phyloP scores from a whole-genome alignment of 2,113 vertebrate species.

The Ictalurus punctatus region DNA sequence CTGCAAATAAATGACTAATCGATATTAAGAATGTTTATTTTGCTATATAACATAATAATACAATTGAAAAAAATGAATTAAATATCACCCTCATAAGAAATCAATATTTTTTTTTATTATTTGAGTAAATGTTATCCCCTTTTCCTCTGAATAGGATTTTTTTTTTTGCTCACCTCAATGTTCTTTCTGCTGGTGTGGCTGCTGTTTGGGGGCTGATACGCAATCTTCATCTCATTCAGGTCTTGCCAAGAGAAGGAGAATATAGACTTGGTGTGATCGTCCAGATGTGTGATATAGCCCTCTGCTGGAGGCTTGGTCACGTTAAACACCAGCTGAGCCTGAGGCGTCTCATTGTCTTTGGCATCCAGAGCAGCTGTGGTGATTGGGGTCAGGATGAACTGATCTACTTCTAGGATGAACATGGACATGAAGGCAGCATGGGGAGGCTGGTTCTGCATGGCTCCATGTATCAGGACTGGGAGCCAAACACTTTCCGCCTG shows the following conservation, averaged over 20 bases:
- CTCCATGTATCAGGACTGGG: slow-evolving; percentile 66
- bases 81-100: background rate
- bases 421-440: slow-evolving; percentile 69
- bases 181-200: slow-evolving; percentile 71
- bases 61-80: background rate
- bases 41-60: background rate
- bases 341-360: slow-evolving; percentile 67
- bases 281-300: slow-evolving; percentile 70
- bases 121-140: background rate
- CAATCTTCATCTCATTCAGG: slow-evolving; percentile 75
- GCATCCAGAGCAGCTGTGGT: slow-evolving; percentile 67
- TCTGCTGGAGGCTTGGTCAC: slow-evolving; percentile 56
- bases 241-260: slow-evolving; percentile 72
- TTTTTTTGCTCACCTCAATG: slow-evolving; percentile 69
- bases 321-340: slow-evolving; percentile 64
- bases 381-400: slow-evolving; percentile 73
- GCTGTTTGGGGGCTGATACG: slow-evolving; percentile 77
- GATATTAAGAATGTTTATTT: background rate
- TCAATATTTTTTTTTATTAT: background rate
- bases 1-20: background rate
- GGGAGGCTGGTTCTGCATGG: slow-evolving; percentile 70
- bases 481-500: slow-evolving; percentile 74
- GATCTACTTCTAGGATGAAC: slow-evolving; percentile 76
- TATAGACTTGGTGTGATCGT: slow-evolving; percentile 66
- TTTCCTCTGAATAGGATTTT: background rate